Conservation (phyloP, 2,888 invertebrate genomes). For the Tenthredo notha region DNA sequence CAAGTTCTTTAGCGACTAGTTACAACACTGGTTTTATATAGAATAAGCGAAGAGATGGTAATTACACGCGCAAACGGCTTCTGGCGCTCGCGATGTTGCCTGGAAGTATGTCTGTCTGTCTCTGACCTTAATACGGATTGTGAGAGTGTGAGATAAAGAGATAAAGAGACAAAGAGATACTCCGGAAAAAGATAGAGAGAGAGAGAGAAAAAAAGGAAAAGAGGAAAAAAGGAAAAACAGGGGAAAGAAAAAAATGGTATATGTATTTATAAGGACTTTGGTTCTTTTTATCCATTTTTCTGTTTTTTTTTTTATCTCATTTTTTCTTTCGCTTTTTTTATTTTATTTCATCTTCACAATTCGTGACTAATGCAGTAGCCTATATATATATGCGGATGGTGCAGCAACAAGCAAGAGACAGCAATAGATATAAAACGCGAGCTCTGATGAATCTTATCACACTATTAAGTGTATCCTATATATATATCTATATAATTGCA, state of each 20-base stretch:
- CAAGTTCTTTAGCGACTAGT: not conserved
- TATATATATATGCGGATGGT: not conserved
- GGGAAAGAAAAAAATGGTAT: not conserved
- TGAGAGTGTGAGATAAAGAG: not conserved
- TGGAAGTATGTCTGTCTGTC: constrained; percentile 19
- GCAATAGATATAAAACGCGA: not conserved
- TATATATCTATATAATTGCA: not conserved
- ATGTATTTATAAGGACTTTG: constrained; percentile 3
- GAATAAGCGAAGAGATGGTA: constrained; percentile 12
- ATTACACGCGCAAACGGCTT: constrained; percentile 47
- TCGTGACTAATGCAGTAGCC: constrained; percentile 3
- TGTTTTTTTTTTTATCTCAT: not conserved
- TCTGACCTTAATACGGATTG: constrained; percentile 40
- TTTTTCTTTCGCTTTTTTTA: not conserved
- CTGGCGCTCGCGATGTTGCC: constrained; percentile 14
- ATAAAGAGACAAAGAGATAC: not conserved
- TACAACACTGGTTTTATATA: not conserved
- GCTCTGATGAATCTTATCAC: constrained; percentile 5
- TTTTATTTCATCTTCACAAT: not conserved
- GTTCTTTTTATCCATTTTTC: not conserved
- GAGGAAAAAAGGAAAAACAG: not conserved
- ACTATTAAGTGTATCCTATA: not conserved
- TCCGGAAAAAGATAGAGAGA: not conserved
- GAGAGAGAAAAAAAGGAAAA: not conserved
- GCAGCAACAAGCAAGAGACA: not conserved